Evolutionary conservation across 2,888 invertebrate species (phyloP), one percentile per base, ranked within the genome.

Genomic region (Pheosia gnoma): DNA sequence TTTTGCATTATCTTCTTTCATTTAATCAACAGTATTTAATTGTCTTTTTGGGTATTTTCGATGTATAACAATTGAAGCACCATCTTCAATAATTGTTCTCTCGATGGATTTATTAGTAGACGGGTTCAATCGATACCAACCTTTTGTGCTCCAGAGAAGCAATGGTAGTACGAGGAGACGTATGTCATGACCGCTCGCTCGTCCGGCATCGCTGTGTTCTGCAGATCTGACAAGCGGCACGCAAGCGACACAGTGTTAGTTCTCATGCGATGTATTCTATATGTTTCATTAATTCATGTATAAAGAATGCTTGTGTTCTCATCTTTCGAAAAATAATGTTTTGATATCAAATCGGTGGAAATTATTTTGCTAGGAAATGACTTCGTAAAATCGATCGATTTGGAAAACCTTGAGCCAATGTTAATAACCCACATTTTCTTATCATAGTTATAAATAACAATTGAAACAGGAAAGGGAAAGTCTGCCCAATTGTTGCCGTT

Each of bases 101-200:
- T 49, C 61, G 6, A 51, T 58, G 51, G 41, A 52, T 2, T 54
- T 13, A 66, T 66, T 77, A 68, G 67, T 68, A 66, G 59, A 59
- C 58, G 45, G 57, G 73, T 76, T 75, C 72, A 69, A 72, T 63
- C 68, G 56, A 70, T 72, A 90, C 91, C 95, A 95, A 99, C 99
- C 99, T 99, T 99, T 95, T 99, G 98, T 86, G 98, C 98, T 90
- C 99, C 99, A 94, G 99, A 98, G 96, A 99, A 99, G 95, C 99
- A 98, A 95, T 99, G 99, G 96, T 99, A 99, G 95, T 99, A 99
- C 80, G 99, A 99, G 71, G 99, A 99, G 83, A 99, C 99, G 95
- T 99, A 99, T 84, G 99, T 99, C 99, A 99, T 99, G 93, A 99
- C 99, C 81, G 99, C 99, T 88, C 99, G 95, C 95, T 99, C 99